Percentiles rank a stretch among this genome's conserved stretches.
Conservation (phyloP, 2,113 vertebrate species). For the Clarias batrachus region DNA sequence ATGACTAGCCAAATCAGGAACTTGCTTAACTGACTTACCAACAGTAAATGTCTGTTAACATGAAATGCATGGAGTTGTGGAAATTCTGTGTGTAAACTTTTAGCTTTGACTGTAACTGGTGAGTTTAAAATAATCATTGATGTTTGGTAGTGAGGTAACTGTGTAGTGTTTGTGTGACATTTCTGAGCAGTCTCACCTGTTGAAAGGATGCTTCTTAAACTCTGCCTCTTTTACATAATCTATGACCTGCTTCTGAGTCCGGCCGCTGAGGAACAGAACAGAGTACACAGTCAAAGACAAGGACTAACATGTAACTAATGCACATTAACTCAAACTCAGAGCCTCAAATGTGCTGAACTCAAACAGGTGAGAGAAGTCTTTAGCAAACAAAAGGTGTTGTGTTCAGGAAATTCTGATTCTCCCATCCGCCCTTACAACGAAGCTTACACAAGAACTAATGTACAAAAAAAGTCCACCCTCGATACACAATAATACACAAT, state of each 20-base stretch:
- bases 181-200: conserved; percentile 79
- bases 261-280: conserved; percentile 78
- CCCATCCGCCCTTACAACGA: not conserved
- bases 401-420: not conserved
- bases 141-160: not conserved
- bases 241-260: conserved; percentile 98
- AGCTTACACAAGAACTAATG: too few species aligned
- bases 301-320: not conserved
- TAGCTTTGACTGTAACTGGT: not conserved
- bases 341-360: too few species aligned
- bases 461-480: not conserved
- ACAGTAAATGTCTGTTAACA: not conserved
- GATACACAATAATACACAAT: not conserved
- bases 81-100: not conserved
- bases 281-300: conserved; percentile 30
- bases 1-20: not conserved
- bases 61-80: not conserved
- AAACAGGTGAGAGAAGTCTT: not conserved
- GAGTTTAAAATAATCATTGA: not conserved
- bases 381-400: not conserved
- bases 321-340: not conserved
- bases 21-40: not conserved
- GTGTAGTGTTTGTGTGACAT: not conserved
- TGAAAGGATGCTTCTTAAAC: conserved; percentile 95
- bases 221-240: conserved; percentile 95